Conservation (phyloP, 2,113 vertebrate species). For the Haemorhous mexicanus region DNA sequence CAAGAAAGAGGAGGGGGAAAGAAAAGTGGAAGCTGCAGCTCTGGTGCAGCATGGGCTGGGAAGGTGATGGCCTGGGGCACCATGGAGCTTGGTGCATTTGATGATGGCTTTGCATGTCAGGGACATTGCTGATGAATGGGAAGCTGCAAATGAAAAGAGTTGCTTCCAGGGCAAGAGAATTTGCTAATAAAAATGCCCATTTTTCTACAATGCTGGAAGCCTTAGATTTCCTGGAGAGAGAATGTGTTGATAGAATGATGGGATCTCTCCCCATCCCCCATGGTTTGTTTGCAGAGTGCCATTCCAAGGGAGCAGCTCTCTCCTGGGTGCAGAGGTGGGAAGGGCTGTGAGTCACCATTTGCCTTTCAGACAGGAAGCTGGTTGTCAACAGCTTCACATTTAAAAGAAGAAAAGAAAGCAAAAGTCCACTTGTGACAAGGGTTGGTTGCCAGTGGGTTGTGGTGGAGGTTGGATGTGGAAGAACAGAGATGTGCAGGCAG, state of each 20-base stretch:
- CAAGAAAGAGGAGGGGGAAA: background rate
- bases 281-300: background rate
- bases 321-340: background rate
- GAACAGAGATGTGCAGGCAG: background rate
- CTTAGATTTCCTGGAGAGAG: background rate
- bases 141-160: background rate
- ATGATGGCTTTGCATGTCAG: background rate
- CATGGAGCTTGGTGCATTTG: background rate
- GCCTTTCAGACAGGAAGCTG: background rate
- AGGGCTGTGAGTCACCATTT: background rate
- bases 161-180: background rate
- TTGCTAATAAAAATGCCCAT: background rate
- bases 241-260: rapidly evolving
- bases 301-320: background rate
- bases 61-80: background rate
- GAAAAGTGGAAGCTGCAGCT: background rate
- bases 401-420: background rate
- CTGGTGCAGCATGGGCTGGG: background rate
- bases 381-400: background rate
- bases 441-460: background rate
- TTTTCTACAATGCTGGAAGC: background rate
- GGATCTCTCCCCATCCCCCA: rapidly evolving
- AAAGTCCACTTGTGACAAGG: background rate
- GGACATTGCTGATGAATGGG: background rate
- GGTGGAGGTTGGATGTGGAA: background rate